Conservation (phyloP, 2,113 vertebrate species). For the Dromiciops gliroides region DNA sequence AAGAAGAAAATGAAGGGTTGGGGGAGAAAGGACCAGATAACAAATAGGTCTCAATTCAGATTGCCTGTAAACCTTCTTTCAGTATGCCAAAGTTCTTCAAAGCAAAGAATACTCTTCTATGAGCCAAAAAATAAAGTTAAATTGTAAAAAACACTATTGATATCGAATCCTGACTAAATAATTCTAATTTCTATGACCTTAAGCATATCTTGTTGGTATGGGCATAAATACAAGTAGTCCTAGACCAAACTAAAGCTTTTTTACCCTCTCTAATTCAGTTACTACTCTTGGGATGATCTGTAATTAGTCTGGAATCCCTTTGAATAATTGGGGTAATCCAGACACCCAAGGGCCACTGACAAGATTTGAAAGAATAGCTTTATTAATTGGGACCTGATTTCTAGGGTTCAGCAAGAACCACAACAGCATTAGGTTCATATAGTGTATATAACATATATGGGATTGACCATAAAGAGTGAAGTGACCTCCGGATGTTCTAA, state of each 20-base stretch:
- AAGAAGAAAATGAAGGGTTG: background rate
- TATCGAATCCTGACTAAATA: conserved; percentile 12
- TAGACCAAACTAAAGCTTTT: conserved; percentile 39
- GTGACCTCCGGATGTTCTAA: conserved; percentile 1
- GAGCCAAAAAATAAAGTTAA: background rate
- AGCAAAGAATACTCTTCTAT: background rate
- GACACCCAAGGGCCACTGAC: background rate
- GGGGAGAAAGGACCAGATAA: background rate
- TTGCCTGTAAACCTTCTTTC: background rate
- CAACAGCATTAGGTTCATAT: background rate
- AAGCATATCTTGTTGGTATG: conserved; percentile 11
- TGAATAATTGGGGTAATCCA: conserved; percentile 26
- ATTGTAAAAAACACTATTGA: background rate
- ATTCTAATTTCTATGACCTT: conserved; percentile 35
- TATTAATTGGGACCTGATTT: background rate
- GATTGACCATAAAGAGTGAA: background rate
- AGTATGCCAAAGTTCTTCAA: background rate
- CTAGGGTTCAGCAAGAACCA: background rate
- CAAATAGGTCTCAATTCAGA: background rate
- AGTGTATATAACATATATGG: background rate
- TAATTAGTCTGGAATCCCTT: conserved; percentile 34
- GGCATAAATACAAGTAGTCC: conserved; percentile 1
- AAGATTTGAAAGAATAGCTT: background rate
- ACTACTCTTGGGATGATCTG: conserved; percentile 17
- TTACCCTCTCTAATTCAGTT: conserved; percentile 40